Evolutionary conservation across 2,888 invertebrate genomes (phyloP), one percentile per base, ranked within the genome.

Genomic region (Ommatoiulus sabulosus): DNA sequence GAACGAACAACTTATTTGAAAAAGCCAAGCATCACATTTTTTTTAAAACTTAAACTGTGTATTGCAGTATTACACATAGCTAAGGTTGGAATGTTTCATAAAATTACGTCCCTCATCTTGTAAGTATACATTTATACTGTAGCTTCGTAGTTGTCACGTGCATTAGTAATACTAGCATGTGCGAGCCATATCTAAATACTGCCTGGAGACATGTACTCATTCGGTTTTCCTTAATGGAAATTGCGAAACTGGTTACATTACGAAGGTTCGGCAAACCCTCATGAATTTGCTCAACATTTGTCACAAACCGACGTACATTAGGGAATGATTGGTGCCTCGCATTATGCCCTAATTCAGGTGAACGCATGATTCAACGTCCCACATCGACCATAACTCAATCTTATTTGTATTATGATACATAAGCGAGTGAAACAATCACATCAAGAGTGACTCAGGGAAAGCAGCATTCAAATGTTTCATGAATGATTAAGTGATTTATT

Each of bases 401-500:
- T 24, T 72, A 24, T 72, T 72, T 72, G 8, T 72, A 8, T 72
- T 72, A 72, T 24, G 72, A 72, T 72, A 24, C 72, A 24, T 72
- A 72, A 72, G 72, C 72, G 24, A 20, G 72, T 24, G 24, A 72
- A 24, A 72, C 72, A 72, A 72, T 72, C 24, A 72, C 72, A 72
- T 24, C 72, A 72, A 72, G 24, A 24, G 10, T 72, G 72, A 72
- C 72, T 72, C 72, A 24, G 24, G 7, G 8, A 72, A 7, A 72
- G 10, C 72, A 72, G 72, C 7, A 72, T 72, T 72, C 72, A 72
- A 24, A 72, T 72, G 72, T 10, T 72, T 7, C 24, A 72, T 72
- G 24, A 72, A 72, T 72, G 72, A 72, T 72, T 72, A 72, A 72
- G 72, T 72, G 72, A 72, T 72, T 20, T 72, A 72, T 72, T 72